phyloP scores from a whole-genome alignment of 2,113 vertebrate genomes.

The Thamnaconus septentrionalis region DNA sequence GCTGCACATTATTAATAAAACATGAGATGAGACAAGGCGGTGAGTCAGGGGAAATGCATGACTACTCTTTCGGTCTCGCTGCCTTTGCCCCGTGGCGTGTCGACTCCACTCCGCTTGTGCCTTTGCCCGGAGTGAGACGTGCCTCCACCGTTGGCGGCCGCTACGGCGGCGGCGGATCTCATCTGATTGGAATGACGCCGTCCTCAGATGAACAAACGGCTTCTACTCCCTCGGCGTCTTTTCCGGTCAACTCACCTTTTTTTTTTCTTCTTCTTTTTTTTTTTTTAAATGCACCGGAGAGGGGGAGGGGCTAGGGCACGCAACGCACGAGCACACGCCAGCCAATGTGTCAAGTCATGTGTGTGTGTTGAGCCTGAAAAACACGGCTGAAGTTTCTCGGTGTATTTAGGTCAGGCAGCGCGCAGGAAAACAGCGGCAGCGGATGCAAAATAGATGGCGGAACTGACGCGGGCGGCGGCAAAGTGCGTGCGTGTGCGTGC shows the following conservation, averaged over 20 bases:
- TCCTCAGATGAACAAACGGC: background rate
- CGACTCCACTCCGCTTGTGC: conserved; percentile 39
- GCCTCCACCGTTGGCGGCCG: conserved; percentile 7
- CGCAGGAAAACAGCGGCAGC: conserved; percentile 25
- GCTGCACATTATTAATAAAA: conserved; percentile 66
- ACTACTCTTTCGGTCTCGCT: conserved; percentile 60
- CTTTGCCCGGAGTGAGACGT: conserved; percentile 47
- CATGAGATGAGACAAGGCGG: conserved; percentile 64
- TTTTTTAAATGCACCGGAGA: background rate
- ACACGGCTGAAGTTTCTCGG: conserved; percentile 23
- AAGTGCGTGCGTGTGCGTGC: background rate
- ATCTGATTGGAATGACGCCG: conserved; percentile 11
- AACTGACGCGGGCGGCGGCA: conserved; percentile 21
- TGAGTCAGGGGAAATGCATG: conserved; percentile 68
- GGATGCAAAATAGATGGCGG: conserved; percentile 42
- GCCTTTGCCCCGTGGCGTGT: conserved; percentile 47
- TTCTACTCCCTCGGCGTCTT: background rate
- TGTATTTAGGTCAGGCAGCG: conserved; percentile 42
- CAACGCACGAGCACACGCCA: background rate
- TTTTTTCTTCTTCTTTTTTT: background rate
- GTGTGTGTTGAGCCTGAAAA: conserved; percentile 4
- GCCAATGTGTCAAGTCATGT: background rate
- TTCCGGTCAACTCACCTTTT: background rate
- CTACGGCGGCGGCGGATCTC: conserved; percentile 21
- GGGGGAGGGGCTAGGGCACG: background rate